Evolutionary conservation across 2,888 invertebrate genomes (phyloP).

Genomic region (Clanis bilineata): DNA sequence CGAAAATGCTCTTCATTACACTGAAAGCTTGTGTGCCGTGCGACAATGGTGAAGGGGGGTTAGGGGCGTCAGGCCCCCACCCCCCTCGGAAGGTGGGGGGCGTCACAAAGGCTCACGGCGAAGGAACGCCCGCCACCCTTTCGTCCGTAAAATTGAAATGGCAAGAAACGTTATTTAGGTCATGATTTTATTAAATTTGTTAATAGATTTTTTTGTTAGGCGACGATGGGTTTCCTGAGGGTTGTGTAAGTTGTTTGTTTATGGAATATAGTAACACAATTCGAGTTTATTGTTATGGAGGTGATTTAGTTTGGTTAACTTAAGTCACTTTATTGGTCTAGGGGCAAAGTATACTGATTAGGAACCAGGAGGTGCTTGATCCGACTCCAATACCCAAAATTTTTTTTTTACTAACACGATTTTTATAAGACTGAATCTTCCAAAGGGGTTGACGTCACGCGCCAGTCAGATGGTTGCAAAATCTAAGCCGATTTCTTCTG

Average conservation of each 20-base stretch:
- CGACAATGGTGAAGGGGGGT: slow-evolving; percentile 71
- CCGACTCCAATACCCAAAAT: too few species aligned
- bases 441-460: too few species aligned
- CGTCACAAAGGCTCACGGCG: slow-evolving; percentile 68
- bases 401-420: too few species aligned
- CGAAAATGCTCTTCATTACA: slow-evolving; percentile 84
- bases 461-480: too few species aligned
- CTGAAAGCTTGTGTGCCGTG: slow-evolving; percentile 81
- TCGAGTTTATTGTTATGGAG: too few species aligned
- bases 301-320: too few species aligned
- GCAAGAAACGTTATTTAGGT: slow-evolving; percentile 80
- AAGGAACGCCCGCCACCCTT: slow-evolving; percentile 72
- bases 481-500: too few species aligned
- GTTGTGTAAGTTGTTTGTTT: slow-evolving; percentile 2
- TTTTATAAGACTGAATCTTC: too few species aligned
- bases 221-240: neutral
- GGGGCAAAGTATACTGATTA: too few species aligned
- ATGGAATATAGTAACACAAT: neutral
- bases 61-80: slow-evolving; percentile 22
- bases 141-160: slow-evolving; percentile 81
- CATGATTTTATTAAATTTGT: slow-evolving; percentile 79
- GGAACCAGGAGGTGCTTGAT: too few species aligned
- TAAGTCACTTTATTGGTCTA: too few species aligned
- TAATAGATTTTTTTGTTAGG: slow-evolving; percentile 58
- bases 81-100: slow-evolving; percentile 34